Evolutionary conservation across 92 coral and sea anemone species (phyloP), one percentile per base, ranked within the genome.

Genomic region (Parazoanthus darwini): DNA sequence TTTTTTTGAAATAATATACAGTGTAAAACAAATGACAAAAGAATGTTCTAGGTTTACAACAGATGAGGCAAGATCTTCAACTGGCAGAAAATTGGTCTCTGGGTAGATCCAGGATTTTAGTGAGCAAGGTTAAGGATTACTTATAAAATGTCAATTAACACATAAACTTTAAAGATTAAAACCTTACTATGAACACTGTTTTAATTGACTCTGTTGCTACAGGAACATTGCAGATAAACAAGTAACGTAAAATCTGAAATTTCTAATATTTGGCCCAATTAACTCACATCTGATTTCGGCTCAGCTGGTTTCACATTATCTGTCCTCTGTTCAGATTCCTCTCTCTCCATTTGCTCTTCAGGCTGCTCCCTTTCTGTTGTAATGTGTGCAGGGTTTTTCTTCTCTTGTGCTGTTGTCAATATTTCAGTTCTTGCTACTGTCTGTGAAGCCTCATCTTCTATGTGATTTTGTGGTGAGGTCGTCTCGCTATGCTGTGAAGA

Each of bases 401-500:
- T 65, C 4, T 84, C 87, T 13, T 44, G 75, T 9, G 54, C 8
- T 6, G 65, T 79, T 48, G 26, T 54, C 48, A 44, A 26, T 25
- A 33, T 36, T 44, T 70, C 36, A 23, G 58, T 67, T 67, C 56
- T 82, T 70, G 42, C 44, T 82, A 26, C 77, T 22, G 36, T n/a
- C 51, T 9, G 77, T 66, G 77, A 4, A 3, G 20, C 59, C 5
- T 42, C 38, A 75, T 42, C 36, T 36, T 75, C 82, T 6, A n/a
- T 54, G 10, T 80, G 16, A 44, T 88, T 79, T 22, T 79, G 35
- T 13, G 68, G 78, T 13, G 77, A 29, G 26, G 20, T 25, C 25
- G 75, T 66, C 15, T 87, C 90, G 7, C 92, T 91, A 46, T 87
- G 90, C 51, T 91, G 88, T 11, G 94, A 90, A 1, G 94, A 92